phyloP scores from a whole-genome alignment of 2,797 vertebrate genomes.

The Poecilia picta region DNA sequence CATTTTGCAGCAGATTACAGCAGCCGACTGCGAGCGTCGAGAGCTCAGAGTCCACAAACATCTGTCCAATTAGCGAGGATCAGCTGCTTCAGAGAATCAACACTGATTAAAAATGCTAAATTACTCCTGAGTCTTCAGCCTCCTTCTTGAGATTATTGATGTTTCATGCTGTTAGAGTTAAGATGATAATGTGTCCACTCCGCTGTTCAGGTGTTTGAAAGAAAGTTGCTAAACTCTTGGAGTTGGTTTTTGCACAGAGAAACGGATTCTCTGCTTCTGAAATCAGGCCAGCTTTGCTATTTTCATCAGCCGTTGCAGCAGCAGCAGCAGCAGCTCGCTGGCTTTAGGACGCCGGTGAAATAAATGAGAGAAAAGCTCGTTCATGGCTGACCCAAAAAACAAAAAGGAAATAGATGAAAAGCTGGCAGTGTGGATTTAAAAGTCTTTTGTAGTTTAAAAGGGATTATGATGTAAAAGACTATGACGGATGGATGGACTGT shows the following conservation, averaged over 20 bases:
- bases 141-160: conserved; percentile 27
- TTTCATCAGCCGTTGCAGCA: background rate
- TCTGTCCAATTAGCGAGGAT: conserved; percentile 49
- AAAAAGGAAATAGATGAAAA: conserved; percentile 48
- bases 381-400: conserved; percentile 66
- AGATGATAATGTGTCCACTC: background rate
- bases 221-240: background rate
- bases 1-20: conserved; percentile 29
- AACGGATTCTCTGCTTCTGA: background rate
- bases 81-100: conserved; percentile 44
- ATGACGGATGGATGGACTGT: background rate
- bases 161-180: conserved; percentile 23
- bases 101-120: conserved; percentile 36
- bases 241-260: background rate
- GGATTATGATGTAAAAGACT: conserved; percentile 38
- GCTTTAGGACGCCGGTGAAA: background rate
- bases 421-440: conserved; percentile 36
- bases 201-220: background rate
- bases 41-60: conserved; percentile 34
- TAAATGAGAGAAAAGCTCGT: conserved; percentile 12
- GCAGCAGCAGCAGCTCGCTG: background rate
- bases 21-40: conserved; percentile 12
- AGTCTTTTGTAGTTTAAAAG: conserved; percentile 51
- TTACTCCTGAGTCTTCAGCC: conserved; percentile 10
- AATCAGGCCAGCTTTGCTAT: conserved; percentile 9